A percentile compares a stretch with the other conserved stretches of the same genome.
These are phyloP conservation scores for Sinodicranocentrus sp. DNA, from an alignment of 2,888 invertebrate species.

Conservation along the genomic window DNA sequence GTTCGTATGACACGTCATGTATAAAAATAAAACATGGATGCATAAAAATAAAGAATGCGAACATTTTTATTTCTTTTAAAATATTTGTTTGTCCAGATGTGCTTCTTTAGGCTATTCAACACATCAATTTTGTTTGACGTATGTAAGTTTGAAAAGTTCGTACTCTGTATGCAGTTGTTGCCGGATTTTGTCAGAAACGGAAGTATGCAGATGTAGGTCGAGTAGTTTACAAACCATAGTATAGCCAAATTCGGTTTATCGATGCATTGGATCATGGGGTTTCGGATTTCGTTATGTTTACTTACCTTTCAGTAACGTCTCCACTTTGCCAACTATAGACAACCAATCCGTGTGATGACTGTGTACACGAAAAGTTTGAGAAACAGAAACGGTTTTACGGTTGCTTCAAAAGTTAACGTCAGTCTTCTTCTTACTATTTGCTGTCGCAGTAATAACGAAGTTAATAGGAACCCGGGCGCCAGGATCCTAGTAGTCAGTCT, in stretches of 20 bases:
- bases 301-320: slow-evolving; percentile 37
- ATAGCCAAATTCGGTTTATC: not conserved
- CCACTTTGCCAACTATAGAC: no score
- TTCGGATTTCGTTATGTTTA: slow-evolving; percentile 10
- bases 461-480: slow-evolving; percentile 14
- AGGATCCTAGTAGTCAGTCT: no score
- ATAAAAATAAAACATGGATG: slow-evolving; percentile 32
- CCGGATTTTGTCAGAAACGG: slow-evolving; percentile 10
- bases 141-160: not conserved
- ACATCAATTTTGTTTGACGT: not conserved
- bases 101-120: not conserved
- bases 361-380: no score
- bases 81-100: slow-evolving; percentile 12
- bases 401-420: no score
- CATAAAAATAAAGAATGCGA: slow-evolving; percentile 20
- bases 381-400: no score
- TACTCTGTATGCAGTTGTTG: slow-evolving; percentile 7
- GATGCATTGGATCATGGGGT: not conserved
- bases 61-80: slow-evolving; percentile 15
- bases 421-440: slow-evolving; percentile 9
- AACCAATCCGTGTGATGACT: no score
- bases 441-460: slow-evolving; percentile 13
- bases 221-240: not conserved
- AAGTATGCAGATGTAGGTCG: not conserved
- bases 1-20: slow-evolving; percentile 14